Evolutionary conservation across 2,797 vertebrate genomes (phyloP), one percentile per base, ranked within the genome.

Genomic region (Euthynnus affinis): DNA sequence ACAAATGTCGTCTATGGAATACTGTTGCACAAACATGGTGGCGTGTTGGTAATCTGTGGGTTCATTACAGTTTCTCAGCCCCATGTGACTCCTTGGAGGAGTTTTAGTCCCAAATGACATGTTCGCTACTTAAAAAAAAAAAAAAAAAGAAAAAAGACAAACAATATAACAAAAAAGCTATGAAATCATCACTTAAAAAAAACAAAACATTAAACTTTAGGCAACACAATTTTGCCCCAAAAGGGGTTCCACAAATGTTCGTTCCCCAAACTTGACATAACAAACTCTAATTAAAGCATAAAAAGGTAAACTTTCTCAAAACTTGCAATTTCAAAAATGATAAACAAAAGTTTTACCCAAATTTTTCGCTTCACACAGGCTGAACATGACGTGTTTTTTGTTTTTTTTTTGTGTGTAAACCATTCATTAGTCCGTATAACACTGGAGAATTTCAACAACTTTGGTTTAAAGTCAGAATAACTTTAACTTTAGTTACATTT

Each of bases 1-100:
- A 81, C 78, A 58, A 61, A 85, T 49, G 52, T 75, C 13, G 18
- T 66, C 64, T 27, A 73, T 74, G 69, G 40, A 85, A 80, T 63
- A 84, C 81, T 88, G 86, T 63, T 80, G 78, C 85, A 86, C 85
- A 85, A 63, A 88, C 73, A 32, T 49, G 71, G 64, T 15, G 46
- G 66, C 37, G 42, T 59, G 74, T 78, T 71, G 46, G 42, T 57
- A 37, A 62, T 76, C 63, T 23, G 67, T 55, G 52, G 65, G 44
- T 68, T 73, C 17, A 4, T 51, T 80, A 79, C 9, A 59, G 40
- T 73, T 69, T 51, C n/a, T 79, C 32, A 44, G 71, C 51, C 70
- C 40, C 23, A 9, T 37, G 0, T 3, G 46, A 74, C 63, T 79
- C 71, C 53, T 62, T 23, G 27, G 62, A 82, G 73, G 74, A 86